phyloP scores from a whole-genome alignment of 2,113 vertebrate genomes.

The Tenrec ecaudatus region DNA sequence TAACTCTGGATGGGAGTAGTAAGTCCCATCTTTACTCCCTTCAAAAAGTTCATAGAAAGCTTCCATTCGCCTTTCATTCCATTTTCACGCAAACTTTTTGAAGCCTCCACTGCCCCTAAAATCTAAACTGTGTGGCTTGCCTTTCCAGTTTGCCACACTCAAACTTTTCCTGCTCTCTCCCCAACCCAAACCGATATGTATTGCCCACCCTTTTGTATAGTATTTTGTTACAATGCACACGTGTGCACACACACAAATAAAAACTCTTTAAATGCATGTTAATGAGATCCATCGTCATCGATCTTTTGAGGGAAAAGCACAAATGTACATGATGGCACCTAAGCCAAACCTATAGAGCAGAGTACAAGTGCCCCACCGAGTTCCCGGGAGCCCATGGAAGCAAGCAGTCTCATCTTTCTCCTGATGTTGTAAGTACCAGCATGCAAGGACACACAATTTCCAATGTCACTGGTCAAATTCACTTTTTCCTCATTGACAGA shows the following conservation, averaged over 20 bases:
- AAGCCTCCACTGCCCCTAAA: background rate
- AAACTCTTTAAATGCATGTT: conserved; percentile 27
- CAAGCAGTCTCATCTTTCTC: too few relatives aligned
- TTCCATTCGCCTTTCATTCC: too few relatives aligned
- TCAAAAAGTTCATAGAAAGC: too few relatives aligned
- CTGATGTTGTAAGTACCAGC: too few relatives aligned
- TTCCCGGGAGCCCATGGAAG: too few relatives aligned
- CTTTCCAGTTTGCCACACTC: background rate
- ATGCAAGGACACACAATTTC: background rate
- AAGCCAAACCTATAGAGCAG: too few relatives aligned
- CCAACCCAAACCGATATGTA: background rate
- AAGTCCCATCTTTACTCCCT: too few relatives aligned
- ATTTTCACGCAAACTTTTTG: too few relatives aligned
- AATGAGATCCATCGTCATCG: background rate
- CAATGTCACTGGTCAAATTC: background rate
- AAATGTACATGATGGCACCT: background rate
- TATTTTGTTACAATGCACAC: background rate
- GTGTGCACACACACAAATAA: background rate
- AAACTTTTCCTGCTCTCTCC: background rate
- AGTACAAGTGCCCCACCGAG: too few relatives aligned
- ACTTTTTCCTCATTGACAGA: conserved; percentile 5
- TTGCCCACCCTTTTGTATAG: background rate
- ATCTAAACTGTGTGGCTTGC: background rate
- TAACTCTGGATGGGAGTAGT: too few relatives aligned
- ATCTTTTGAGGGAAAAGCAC: background rate